Conservation (phyloP, 2,113 vertebrate species). For the Eretmochelys imbricata region DNA sequence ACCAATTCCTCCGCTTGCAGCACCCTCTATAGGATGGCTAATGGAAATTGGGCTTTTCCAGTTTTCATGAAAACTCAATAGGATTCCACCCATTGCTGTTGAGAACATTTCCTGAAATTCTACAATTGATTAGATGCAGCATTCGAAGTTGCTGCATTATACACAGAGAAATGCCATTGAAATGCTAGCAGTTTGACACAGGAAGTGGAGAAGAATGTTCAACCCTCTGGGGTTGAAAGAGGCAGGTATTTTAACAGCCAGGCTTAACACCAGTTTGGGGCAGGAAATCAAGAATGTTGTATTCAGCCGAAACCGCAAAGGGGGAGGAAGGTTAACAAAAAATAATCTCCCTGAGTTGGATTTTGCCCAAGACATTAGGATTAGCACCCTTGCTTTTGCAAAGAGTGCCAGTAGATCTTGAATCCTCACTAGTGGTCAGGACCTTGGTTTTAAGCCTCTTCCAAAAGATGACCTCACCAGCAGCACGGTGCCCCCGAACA, state of each 20-base stretch:
- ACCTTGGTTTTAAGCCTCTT: neutral
- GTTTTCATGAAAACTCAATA: neutral
- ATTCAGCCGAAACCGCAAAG: slow-evolving; percentile 10
- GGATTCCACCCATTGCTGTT: neutral
- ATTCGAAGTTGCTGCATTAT: neutral
- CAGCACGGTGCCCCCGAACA: neutral
- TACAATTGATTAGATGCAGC: neutral
- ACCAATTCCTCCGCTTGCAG: neutral
- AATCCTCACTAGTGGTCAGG: neutral
- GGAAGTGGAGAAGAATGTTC: neutral
- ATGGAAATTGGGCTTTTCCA: neutral
- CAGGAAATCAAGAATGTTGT: neutral
- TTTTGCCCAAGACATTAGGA: slow-evolving; percentile 22
- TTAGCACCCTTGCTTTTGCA: neutral
- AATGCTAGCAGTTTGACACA: neutral
- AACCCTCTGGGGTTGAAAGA: neutral
- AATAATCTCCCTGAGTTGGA: neutral
- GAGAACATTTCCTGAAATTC: neutral
- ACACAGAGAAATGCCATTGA: neutral
- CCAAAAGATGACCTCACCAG: neutral
- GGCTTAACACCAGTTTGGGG: neutral
- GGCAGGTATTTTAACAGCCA: neutral
- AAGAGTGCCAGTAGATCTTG: neutral
- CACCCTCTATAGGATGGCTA: neutral
- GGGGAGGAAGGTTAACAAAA: neutral